Base-by-base conservation (phyloP, 2,113 vertebrate species). In the Cynocephalus volans region DNA sequence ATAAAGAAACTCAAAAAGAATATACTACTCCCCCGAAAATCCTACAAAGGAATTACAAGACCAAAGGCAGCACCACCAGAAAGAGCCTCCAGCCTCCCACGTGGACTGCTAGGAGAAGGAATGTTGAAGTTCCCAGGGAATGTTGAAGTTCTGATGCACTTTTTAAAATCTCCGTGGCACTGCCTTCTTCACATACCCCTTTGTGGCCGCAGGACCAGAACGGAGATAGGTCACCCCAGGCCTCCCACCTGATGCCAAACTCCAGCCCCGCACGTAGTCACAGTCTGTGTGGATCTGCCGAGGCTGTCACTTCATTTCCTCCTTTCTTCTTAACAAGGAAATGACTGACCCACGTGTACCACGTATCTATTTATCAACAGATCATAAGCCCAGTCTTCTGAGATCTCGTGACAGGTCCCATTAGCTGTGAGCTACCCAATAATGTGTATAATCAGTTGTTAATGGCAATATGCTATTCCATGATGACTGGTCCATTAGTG, bases 341-440 rank as follows among this genome's bases (percentile, higher is more conserved):
- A 97, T 96, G 97, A 98, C 97, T 98, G 97, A 97, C 97, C 97
- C 97, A 98, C 58, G 8, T 97, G 96, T 88, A 97, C 89, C 93
- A 93, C 36, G 2, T 91, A 96, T 72, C 97, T 98, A 98, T 98
- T 98, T 98, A 98, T 97, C 97, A 98, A 97, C 95, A 96, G 96
- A 98, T 98, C 97, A 98, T 93, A 97, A 97, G 96, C 96, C 96
- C 83, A 88, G 93, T 96, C 97, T 98, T 97, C 96, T 96, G 97
- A 98, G 96, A 98, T 98, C 97, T 88, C 92, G 84, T 97, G 97
- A 98, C 97, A 98, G 97, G 87, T 98, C 96, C 97, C 97, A 98
- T 98, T 98, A 98, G 93, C 96, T 96, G 88, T 95, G 90, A 98
- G 97, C 95, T 97, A 96, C 96, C 97, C 97, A 97, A 95, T 98